Evolutionary conservation across 2,113 vertebrate genomes (phyloP), one percentile per base, ranked within the genome.

Genomic region (Hepsetus odoe): DNA sequence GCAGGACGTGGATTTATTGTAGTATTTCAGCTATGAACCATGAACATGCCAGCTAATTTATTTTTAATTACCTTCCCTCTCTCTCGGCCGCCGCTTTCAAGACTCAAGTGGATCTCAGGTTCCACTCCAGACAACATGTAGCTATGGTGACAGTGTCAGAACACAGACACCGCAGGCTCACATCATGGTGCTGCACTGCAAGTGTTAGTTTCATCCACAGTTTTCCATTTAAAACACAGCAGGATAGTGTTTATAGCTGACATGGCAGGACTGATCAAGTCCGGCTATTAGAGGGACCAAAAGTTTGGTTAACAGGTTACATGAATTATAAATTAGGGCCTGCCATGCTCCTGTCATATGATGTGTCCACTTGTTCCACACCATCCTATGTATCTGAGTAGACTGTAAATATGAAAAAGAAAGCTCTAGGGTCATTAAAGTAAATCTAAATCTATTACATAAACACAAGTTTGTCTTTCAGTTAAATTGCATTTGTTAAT

Each of bases 21-120:
- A 32, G 28, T 58, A 26, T 75, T 49, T 14, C 51, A 38, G 18
- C 8, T 20, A 64, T 72, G 35, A 65, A 51, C 55, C 46, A 32
- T n/a, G 32, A 22, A 75, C 55, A 30, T 76, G 66, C 68, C 58
- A 40, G 32, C 73, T 69, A 69, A 83, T 85, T 83, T 9, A 72
- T 81, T 80, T 83, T 83, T 83, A 67, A 79, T 85, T 64, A 71
- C 59, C 22, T 32, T 22, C 61, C 35, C 70, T 44, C 40, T 12
- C 67, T 32, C 66, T 68, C 53, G 33, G 44, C 55, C 61, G 33
- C 26, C 44, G 24, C 76, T 78, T 71, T 68, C 42, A 16, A 64
- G 70, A 61, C 53, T 73, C 53, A 9, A 80, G 74, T 56, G 78
- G 56, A 72, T 83, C 78, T 85, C 78, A 75, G 66, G 71, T 85